Percentiles rank a stretch among this genome's conserved stretches.
Conservation (phyloP, 2,113 vertebrate genomes). For the Oceanodroma tethys region DNA sequence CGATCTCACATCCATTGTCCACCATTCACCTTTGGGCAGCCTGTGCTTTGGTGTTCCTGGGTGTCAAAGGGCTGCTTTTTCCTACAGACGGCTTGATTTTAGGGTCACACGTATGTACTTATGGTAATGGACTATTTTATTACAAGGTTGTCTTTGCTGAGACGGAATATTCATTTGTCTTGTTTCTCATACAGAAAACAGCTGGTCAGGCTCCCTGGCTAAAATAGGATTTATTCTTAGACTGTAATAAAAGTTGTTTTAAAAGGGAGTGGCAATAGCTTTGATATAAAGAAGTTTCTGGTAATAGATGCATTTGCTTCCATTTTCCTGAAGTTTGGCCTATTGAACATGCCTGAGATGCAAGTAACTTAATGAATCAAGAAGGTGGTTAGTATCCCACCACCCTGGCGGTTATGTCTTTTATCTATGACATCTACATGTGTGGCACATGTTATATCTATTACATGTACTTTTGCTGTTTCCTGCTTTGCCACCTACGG, state of each 20-base stretch:
- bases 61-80: neutral
- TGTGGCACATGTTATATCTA: neutral
- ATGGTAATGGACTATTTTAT: neutral
- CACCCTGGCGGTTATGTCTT: neutral
- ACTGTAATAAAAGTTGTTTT: neutral
- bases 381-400: neutral
- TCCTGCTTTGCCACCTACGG: fast-evolving
- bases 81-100: neutral
- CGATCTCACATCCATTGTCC: neutral
- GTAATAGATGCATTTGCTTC: neutral
- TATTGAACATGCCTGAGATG: neutral
- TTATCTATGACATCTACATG: neutral
- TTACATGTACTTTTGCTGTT: neutral
- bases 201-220: neutral
- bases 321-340: neutral
- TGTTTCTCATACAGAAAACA: neutral
- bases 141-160: neutral
- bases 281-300: neutral
- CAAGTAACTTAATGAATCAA: neutral
- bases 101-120: neutral
- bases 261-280: neutral
- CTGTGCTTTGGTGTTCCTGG: neutral
- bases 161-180: neutral
- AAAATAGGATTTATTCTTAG: neutral
- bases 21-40: neutral